Evolutionary conservation across 2,888 invertebrate genomes (phyloP).

Genomic region (Leuctra nigra): DNA sequence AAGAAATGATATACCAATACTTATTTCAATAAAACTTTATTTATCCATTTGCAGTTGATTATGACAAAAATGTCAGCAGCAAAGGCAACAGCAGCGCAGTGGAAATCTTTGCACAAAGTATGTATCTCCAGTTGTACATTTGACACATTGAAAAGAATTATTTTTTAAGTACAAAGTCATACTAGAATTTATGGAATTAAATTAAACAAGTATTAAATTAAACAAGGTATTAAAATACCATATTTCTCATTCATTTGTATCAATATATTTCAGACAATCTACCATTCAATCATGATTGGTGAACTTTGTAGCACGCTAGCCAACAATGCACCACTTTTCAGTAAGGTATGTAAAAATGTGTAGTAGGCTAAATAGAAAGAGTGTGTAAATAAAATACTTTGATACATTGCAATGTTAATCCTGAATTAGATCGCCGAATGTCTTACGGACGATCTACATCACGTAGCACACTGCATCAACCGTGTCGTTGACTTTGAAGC

Average conservation of each 20-base stretch:
- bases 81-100: slow-evolving; percentile 56
- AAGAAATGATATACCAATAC: too few species aligned
- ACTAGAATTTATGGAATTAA: too few species aligned
- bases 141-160: too few species aligned
- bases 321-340: slow-evolving; percentile 46
- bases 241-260: too few species aligned
- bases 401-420: too few species aligned
- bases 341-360: slow-evolving; percentile 37
- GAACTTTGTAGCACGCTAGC: slow-evolving; percentile 53
- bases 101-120: slow-evolving; percentile 65
- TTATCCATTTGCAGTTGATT: slow-evolving; percentile 44
- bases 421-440: slow-evolving; percentile 36
- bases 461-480: slow-evolving; percentile 62
- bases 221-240: too few species aligned
- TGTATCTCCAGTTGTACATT: slow-evolving; percentile 31
- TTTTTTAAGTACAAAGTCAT: too few species aligned
- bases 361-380: too few species aligned
- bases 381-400: too few species aligned
- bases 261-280: slow-evolving; percentile 61
- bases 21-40: too few species aligned
- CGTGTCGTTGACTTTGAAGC: slow-evolving; percentile 65
- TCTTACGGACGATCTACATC: slow-evolving; percentile 43
- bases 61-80: slow-evolving; percentile 56
- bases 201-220: too few species aligned
- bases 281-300: slow-evolving; percentile 59